Conservation (phyloP, 1,140 invertebrate species). For the Dreissena rostriformis region DNA sequence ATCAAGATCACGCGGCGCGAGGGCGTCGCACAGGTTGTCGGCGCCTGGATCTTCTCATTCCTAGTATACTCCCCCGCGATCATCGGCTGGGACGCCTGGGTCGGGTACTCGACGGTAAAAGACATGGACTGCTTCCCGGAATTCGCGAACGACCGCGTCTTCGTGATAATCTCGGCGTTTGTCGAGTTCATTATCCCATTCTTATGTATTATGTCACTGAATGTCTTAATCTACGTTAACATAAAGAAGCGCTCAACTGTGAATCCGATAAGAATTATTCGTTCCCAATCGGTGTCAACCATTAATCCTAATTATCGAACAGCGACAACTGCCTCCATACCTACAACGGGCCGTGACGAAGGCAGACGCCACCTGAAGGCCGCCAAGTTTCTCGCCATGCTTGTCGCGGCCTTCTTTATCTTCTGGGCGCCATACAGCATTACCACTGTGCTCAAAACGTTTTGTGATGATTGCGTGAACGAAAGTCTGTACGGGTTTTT, state of each 20-base stretch:
- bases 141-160: constrained; percentile 59
- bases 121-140: constrained; percentile 64
- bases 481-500: too few species aligned
- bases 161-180: constrained; percentile 57
- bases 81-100: constrained; percentile 68
- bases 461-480: constrained; percentile 44
- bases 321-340: background rate
- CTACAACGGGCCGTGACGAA: background rate
- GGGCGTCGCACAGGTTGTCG: constrained; percentile 49
- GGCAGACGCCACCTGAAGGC: constrained; percentile 59
- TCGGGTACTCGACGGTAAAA: constrained; percentile 46
- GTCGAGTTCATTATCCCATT: constrained; percentile 67
- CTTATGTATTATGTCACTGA: constrained; percentile 51
- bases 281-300: background rate
- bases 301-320: background rate
- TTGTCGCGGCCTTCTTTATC: constrained; percentile 60
- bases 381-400: constrained; percentile 54
- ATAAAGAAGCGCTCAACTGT: background rate
- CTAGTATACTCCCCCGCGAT: constrained; percentile 67
- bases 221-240: constrained; percentile 56
- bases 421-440: constrained; percentile 70
- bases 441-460: constrained; percentile 60
- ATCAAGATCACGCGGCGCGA: constrained; percentile 46
- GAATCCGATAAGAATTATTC: background rate
- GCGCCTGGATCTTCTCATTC: constrained; percentile 63